These are phyloP conservation scores for Takifugu ocellatus DNA, from an alignment of 2,797 vertebrate genomes.

Conservation along the genomic window DNA sequence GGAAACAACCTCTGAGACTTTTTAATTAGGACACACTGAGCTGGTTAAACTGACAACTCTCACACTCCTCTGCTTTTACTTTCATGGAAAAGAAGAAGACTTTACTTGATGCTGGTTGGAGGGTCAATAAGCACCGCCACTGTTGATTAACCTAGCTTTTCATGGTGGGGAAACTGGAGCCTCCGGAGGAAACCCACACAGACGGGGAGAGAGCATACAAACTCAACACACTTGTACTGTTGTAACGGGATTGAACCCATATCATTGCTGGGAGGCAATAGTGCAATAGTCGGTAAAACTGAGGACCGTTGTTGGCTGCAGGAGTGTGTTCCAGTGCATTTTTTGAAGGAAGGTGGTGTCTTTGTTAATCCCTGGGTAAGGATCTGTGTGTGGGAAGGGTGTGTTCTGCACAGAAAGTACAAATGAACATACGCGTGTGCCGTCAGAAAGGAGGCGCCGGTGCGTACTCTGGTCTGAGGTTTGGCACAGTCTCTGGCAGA, in stretches of 20 bases:
- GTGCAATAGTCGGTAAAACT: conserved; percentile 10
- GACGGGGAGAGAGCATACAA: too few species aligned
- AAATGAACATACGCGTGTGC: conserved; percentile 31
- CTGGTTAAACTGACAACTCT: conserved; percentile 33
- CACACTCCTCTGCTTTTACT: conserved; percentile 43
- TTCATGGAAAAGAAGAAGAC: conserved; percentile 14
- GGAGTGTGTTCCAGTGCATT: background rate
- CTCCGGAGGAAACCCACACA: too few species aligned
- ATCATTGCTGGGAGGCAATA: too few species aligned
- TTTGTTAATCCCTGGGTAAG: background rate
- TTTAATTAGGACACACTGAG: conserved; percentile 61
- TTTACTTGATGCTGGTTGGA: too few species aligned
- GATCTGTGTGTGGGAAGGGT: conserved; percentile 14
- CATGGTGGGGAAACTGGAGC: too few species aligned
- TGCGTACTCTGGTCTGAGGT: conserved; percentile 33
- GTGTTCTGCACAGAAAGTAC: conserved; percentile 11
- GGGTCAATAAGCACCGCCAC: too few species aligned
- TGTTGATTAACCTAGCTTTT: too few species aligned
- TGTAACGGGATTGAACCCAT: too few species aligned
- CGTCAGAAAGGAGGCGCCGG: background rate
- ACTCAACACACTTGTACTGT: too few species aligned
- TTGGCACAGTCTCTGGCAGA: background rate
- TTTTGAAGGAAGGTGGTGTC: background rate
- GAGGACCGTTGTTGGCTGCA: conserved; percentile 1
- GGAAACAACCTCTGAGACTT: conserved; percentile 57